Conservation (phyloP, 2,113 vertebrate genomes). For the Vidua chalybeata region DNA sequence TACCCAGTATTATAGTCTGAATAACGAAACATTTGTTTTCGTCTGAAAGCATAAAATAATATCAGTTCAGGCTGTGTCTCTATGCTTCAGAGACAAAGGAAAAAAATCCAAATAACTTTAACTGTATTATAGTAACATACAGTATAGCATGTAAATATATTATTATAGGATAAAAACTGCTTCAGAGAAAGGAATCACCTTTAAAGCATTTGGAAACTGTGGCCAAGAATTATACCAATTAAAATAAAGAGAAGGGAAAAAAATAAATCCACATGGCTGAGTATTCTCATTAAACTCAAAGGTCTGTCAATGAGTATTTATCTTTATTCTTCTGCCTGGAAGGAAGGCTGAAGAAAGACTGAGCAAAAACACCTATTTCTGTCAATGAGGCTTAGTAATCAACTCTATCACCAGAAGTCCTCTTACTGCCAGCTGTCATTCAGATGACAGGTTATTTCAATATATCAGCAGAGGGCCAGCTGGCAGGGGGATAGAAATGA, state of each 20-base stretch:
- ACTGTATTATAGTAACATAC: background rate
- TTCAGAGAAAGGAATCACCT: background rate
- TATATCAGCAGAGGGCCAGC: constrained; percentile 24
- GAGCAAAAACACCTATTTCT: constrained; percentile 4
- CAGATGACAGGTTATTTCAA: constrained; percentile 41
- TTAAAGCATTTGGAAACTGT: background rate
- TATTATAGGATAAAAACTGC: background rate
- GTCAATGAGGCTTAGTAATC: constrained; percentile 51
- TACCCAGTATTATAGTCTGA: background rate
- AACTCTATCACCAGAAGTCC: constrained; percentile 26
- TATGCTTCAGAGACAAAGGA: background rate
- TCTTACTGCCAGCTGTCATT: constrained; percentile 35
- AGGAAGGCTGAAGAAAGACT: constrained; percentile 12
- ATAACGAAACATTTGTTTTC: background rate
- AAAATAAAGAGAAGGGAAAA: background rate
- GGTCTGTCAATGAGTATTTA: constrained; percentile 9
- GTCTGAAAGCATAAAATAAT: background rate
- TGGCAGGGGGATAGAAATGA: constrained; percentile 34
- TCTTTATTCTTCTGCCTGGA: background rate
- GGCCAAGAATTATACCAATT: background rate
- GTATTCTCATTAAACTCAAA: constrained; percentile 23
- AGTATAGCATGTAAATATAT: background rate
- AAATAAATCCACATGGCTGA: background rate
- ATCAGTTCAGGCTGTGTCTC: background rate
- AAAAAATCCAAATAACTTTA: background rate